Conservation (phyloP, 1,140 invertebrate genomes). For the Drosophila virilis region DNA sequence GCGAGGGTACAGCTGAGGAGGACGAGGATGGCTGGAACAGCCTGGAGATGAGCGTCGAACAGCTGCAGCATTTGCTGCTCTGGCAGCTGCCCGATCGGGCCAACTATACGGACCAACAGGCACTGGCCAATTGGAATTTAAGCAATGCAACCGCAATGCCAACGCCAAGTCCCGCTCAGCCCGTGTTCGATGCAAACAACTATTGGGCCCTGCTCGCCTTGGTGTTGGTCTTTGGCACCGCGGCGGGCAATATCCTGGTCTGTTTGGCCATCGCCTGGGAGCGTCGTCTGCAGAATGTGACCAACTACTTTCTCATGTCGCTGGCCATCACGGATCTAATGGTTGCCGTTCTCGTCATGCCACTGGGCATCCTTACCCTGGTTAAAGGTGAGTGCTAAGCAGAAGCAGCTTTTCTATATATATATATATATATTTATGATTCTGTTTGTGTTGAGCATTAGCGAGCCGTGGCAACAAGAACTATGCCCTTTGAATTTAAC, state of each 20-base stretch:
- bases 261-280: slow-evolving; percentile 96
- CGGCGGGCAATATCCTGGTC: slow-evolving; percentile 96
- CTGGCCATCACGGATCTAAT: slow-evolving; percentile 97
- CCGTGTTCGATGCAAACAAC: slow-evolving; percentile 85
- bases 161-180: slow-evolving; percentile 3
- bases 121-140: slow-evolving; percentile 46
- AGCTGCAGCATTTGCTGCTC: slow-evolving; percentile 41
- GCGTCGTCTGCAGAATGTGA: slow-evolving; percentile 95
- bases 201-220: slow-evolving; percentile 91
- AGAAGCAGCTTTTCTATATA: not conserved
- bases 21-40: slow-evolving; percentile 45
- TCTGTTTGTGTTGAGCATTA: not conserved
- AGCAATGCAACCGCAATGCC: slow-evolving; percentile 41
- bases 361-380: slow-evolving; percentile 92
- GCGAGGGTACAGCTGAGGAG: slow-evolving; percentile 28
- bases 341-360: slow-evolving; percentile 96
- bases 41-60: slow-evolving; percentile 54
- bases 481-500: not conserved
- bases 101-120: slow-evolving; percentile 41
- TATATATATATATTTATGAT: not conserved
- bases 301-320: slow-evolving; percentile 98
- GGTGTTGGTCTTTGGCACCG: slow-evolving; percentile 93
- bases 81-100: slow-evolving; percentile 41
- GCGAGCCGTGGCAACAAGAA: not conserved
- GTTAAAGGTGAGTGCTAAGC: slow-evolving; percentile 88